phyloP scores from a whole-genome alignment of 2,888 invertebrate genomes.

The Gandaritis pyraliata region DNA sequence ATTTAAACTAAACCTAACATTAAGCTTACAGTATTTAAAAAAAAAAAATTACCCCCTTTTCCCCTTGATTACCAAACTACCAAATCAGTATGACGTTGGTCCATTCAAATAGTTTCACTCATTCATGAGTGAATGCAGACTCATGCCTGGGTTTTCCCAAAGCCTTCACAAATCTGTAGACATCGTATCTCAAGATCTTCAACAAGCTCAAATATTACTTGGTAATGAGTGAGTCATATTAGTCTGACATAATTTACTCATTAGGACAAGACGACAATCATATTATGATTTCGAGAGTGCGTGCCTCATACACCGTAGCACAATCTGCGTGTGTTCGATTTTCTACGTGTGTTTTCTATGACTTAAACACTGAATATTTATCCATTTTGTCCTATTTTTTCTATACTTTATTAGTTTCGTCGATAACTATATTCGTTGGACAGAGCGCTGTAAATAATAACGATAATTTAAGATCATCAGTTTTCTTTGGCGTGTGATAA shows the following conservation, averaged over 20 bases:
- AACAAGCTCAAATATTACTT: background rate
- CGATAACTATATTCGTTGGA: no score
- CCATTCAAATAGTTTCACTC: conserved; percentile 12
- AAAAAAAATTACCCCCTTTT: background rate
- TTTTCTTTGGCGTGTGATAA: conserved; percentile 51
- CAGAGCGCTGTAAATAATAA: no score
- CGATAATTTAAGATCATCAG: background rate
- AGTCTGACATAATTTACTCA: conserved; percentile 9
- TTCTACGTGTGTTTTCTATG: background rate
- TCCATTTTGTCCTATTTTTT: no score
- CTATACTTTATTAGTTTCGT: no score
- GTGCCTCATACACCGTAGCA: background rate
- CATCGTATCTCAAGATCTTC: background rate
- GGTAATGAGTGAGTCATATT: conserved; percentile 8
- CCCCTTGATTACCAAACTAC: background rate
- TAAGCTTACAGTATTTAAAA: background rate
- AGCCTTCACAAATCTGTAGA: background rate
- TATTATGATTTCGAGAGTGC: conserved; percentile 4
- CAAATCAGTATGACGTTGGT: conserved; percentile 6
- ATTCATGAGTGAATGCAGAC: background rate
- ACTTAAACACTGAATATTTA: background rate
- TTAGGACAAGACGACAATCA: background rate
- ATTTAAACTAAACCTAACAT: no score
- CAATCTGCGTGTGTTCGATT: background rate
- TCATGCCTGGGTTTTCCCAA: conserved; percentile 16